Evolutionary conservation across 2,113 vertebrate genomes (phyloP).

Genomic region (Cephalopterus ornatus): DNA sequence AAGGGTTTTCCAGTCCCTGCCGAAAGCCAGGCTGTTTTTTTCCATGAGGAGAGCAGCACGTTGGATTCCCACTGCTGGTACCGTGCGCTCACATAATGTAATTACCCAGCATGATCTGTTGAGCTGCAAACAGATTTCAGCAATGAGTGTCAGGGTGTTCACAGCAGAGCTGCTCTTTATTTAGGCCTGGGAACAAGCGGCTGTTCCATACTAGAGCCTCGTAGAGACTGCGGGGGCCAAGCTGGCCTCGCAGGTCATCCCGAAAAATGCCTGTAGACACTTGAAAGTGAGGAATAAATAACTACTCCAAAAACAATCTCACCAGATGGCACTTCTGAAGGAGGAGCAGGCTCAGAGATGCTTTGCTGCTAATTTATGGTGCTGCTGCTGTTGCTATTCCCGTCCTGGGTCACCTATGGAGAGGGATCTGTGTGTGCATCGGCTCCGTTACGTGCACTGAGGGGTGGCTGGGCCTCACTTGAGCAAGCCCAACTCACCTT

Average conservation of each 20-base stretch:
- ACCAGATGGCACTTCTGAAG: conserved; percentile 51
- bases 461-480: rapidly evolving
- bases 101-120: conserved; percentile 21
- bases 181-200: conserved; percentile 31
- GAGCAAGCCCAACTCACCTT: rapidly evolving
- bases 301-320: conserved; percentile 7
- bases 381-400: neutral
- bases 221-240: neutral
- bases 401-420: neutral
- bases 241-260: conserved; percentile 29
- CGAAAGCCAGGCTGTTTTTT: neutral
- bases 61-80: neutral
- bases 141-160: neutral
- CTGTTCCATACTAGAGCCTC: neutral
- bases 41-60: neutral
- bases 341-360: neutral
- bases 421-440: rapidly evolving
- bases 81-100: neutral
- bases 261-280: neutral
- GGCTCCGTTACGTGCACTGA: rapidly evolving
- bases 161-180: conserved; percentile 31
- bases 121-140: conserved; percentile 20
- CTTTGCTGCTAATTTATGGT: conserved; percentile 26
- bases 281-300: conserved; percentile 53
- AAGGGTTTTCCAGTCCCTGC: neutral